phyloP scores from a whole-genome alignment of 2,113 vertebrate genomes.

The Xenopus borealis region DNA sequence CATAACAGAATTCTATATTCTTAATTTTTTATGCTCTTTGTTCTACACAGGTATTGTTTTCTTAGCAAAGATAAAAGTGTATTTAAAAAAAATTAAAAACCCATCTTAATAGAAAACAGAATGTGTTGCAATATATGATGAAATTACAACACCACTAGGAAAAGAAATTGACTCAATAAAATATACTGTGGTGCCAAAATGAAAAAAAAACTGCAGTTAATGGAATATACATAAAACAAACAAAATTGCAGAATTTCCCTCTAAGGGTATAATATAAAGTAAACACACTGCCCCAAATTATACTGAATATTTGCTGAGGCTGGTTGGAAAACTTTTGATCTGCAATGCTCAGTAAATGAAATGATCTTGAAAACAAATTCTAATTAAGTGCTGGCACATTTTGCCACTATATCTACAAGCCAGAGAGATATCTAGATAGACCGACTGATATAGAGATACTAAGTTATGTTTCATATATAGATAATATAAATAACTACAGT shows the following conservation, averaged over 20 bases:
- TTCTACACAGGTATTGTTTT: background rate
- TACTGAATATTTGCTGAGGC: background rate
- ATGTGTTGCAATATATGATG: background rate
- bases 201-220: background rate
- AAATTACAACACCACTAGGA: background rate
- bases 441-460: too few relatives aligned
- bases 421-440: too few relatives aligned
- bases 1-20: too few relatives aligned
- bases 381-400: background rate
- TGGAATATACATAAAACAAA: constrained; percentile 2
- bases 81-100: background rate
- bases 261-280: background rate
- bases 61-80: background rate
- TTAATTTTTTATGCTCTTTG: background rate
- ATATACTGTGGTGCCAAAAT: constrained; percentile 3
- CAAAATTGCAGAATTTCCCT: constrained; percentile 1
- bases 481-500: too few relatives aligned
- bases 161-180: background rate
- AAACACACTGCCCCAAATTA: background rate
- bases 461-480: too few relatives aligned
- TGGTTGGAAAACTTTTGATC: background rate
- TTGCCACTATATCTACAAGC: background rate
- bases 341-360: background rate
- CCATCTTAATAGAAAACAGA: background rate
- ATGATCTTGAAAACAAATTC: background rate